Conservation (phyloP, 2,797 vertebrate genomes). For the Hozukius guyotensis region DNA sequence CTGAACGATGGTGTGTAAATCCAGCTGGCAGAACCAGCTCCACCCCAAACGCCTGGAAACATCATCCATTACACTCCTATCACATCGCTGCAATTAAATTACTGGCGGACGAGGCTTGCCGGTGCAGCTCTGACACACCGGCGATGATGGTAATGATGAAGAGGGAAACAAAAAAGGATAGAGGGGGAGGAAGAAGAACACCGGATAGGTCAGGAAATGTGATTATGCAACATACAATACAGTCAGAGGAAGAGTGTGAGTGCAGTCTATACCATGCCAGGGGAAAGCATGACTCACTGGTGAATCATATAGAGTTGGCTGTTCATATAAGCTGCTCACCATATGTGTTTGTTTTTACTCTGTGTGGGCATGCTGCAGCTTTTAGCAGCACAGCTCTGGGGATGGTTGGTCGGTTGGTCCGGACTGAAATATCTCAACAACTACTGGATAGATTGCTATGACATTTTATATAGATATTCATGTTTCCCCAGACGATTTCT, state of each 20-base stretch:
- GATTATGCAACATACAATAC: slow-evolving; percentile 43
- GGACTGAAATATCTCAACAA: background rate
- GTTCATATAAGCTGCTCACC: slow-evolving; percentile 31
- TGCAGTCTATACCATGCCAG: background rate
- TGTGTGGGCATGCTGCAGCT: slow-evolving; percentile 33
- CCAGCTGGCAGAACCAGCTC: slow-evolving; percentile 7
- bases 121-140: slow-evolving; percentile 23
- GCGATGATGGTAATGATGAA: slow-evolving; percentile 31
- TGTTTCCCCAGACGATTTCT: background rate
- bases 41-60: slow-evolving; percentile 17
- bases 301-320: slow-evolving; percentile 19
- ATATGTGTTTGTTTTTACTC: slow-evolving; percentile 20
- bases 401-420: background rate
- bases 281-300: slow-evolving; percentile 53
- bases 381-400: slow-evolving; percentile 5
- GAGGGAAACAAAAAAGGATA: slow-evolving; percentile 1
- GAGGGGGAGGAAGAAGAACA: slow-evolving; percentile 24
- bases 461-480: background rate
- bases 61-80: slow-evolving; percentile 38
- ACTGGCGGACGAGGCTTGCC: slow-evolving; percentile 8
- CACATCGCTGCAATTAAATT: slow-evolving; percentile 53
- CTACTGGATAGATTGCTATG: background rate
- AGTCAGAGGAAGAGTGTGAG: slow-evolving; percentile 4
- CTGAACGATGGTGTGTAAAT: slow-evolving; percentile 16
- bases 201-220: slow-evolving; percentile 45